Evolutionary conservation across 2,888 invertebrate genomes (phyloP).

Genomic region (Lithosia quadra): DNA sequence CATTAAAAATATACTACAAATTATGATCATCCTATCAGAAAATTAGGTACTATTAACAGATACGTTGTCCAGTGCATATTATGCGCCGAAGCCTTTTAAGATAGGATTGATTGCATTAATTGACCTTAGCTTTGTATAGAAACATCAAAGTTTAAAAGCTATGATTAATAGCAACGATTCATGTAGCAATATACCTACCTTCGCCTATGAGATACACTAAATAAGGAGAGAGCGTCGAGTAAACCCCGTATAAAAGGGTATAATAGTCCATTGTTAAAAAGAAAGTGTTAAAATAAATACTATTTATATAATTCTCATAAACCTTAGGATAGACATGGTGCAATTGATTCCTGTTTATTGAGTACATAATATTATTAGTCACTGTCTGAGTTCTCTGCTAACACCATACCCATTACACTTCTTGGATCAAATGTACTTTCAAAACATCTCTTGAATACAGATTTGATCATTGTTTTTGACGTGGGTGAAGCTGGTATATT

Average conservation of each 20-base stretch:
- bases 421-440: constrained; percentile 90
- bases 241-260: not conserved
- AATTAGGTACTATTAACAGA: no score
- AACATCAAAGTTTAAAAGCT: no score
- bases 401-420: constrained; percentile 86
- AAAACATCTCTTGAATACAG: constrained; percentile 91
- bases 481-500: constrained; percentile 88
- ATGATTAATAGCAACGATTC: no score
- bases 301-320: constrained; percentile 27
- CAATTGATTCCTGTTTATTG: not conserved
- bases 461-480: constrained; percentile 86
- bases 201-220: not conserved
- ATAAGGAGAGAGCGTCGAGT: no score
- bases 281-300: constrained; percentile 24
- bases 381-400: constrained; percentile 92
- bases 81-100: no score
- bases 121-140: no score
- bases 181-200: no score
- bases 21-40: no score
- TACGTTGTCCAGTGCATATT: no score
- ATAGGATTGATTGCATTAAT: no score
- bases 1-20: no score
- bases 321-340: constrained; percentile 10
- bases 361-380: constrained; percentile 63
- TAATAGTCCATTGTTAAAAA: not conserved